These are phyloP conservation scores for Ianthella basta DNA, from an alignment of 37 sponge, comb jelly and placozoan species.

Conservation along the genomic window DNA sequence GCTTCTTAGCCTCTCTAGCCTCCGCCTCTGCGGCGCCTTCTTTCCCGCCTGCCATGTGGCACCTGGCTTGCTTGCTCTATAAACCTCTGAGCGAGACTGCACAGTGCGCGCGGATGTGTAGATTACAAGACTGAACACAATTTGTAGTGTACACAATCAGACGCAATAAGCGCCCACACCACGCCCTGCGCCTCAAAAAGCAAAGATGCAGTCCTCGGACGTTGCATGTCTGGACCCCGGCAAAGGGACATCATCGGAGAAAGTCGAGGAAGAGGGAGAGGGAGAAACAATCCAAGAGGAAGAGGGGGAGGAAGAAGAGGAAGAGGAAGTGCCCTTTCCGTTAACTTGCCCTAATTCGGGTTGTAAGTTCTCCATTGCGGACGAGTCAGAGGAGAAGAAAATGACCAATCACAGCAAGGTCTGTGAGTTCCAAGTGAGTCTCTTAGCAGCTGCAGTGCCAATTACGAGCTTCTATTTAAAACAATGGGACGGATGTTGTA, in stretches of 20 bases:
- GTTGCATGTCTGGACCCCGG: slow-evolving; percentile 20
- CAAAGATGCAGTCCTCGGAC: slow-evolving; percentile 28
- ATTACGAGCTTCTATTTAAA: slow-evolving; percentile 50
- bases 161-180: slow-evolving; percentile 14
- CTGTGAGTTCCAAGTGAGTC: slow-evolving; percentile 56
- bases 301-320: background rate
- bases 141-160: slow-evolving; percentile 25
- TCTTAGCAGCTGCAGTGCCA: slow-evolving; percentile 48
- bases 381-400: slow-evolving; percentile 2
- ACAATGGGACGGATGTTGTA: too few relatives aligned
- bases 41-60: background rate
- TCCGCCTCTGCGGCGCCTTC: background rate
- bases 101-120: too few relatives aligned
- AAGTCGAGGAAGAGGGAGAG: background rate
- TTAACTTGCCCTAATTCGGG: slow-evolving; percentile 20
- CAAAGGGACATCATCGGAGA: too few relatives aligned
- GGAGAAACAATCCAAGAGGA: background rate
- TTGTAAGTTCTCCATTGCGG: slow-evolving; percentile 18
- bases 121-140: background rate
- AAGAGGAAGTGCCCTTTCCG: background rate
- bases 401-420: slow-evolving; percentile 45
- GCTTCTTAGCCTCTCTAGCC: background rate
- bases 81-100: too few relatives aligned
- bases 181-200: slow-evolving; percentile 41
- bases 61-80: too few relatives aligned